A percentile compares a stretch with the other conserved stretches of the same genome.
phyloP scores from a whole-genome alignment of 1,140 invertebrate species.

The Phortica variegata region DNA sequence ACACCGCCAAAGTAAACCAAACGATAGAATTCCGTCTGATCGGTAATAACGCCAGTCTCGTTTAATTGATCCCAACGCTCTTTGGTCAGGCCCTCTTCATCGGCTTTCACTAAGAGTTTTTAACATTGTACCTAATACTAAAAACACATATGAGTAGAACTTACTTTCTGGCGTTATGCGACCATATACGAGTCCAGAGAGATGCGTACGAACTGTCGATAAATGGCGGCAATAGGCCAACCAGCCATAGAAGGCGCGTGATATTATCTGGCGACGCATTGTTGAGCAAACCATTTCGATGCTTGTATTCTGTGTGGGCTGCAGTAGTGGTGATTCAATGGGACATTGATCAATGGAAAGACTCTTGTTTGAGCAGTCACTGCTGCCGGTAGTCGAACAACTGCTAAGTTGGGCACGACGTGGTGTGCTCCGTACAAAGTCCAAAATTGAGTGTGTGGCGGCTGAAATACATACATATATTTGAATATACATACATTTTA shows the following conservation, averaged over 20 bases:
- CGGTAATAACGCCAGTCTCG: slow-evolving; percentile 62
- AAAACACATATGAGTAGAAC: slow-evolving; percentile 6
- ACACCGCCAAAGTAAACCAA: slow-evolving; percentile 87
- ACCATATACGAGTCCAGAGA: slow-evolving; percentile 82
- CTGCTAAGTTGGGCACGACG: slow-evolving; percentile 50
- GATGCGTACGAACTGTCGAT: slow-evolving; percentile 86
- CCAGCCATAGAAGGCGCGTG: slow-evolving; percentile 95
- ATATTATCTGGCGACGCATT: slow-evolving; percentile 93
- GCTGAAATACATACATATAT: slow-evolving; percentile 19
- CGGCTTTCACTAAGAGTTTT: slow-evolving; percentile 58
- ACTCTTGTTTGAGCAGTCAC: slow-evolving; percentile 55
- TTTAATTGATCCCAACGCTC: slow-evolving; percentile 69
- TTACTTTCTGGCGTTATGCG: slow-evolving; percentile 65
- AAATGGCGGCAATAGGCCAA: slow-evolving; percentile 90
- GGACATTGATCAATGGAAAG: slow-evolving; percentile 50
- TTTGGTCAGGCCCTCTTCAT: slow-evolving; percentile 67
- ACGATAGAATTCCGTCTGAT: slow-evolving; percentile 75
- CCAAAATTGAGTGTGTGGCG: slow-evolving; percentile 49
- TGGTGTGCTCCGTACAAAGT: slow-evolving; percentile 50
- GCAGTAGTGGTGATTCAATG: slow-evolving; percentile 43
- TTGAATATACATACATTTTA: no score
- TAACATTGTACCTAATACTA: not conserved
- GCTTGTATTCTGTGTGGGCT: slow-evolving; percentile 59
- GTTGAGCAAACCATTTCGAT: slow-evolving; percentile 83
- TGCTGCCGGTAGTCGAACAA: slow-evolving; percentile 55